Conservation (phyloP, 2,113 vertebrate genomes). For the Clinocottus analis region DNA sequence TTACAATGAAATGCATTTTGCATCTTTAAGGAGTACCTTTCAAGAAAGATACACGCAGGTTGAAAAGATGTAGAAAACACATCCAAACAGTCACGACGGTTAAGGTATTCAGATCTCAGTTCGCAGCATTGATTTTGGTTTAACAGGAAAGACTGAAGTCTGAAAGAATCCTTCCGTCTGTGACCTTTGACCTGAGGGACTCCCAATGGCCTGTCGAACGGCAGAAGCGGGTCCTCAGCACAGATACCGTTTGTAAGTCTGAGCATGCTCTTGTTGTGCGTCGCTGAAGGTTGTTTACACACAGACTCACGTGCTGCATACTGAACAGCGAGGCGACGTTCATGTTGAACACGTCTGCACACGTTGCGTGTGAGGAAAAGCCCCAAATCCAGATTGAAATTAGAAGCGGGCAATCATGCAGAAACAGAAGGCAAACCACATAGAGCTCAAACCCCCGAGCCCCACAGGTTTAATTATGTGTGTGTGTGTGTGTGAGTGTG, state of each 20-base stretch:
- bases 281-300: neutral
- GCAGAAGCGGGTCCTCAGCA: neutral
- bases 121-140: too few species aligned
- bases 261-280: neutral
- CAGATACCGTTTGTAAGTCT: neutral
- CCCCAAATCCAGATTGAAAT: constrained; percentile 49
- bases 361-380: constrained; percentile 31
- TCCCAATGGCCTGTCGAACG: neutral
- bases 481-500: neutral
- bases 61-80: too few species aligned
- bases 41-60: neutral
- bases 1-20: neutral
- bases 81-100: neutral
- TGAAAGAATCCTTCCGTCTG: neutral
- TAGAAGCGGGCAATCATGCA: constrained; percentile 28
- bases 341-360: constrained; percentile 11
- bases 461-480: constrained; percentile 52
- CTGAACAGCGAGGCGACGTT: neutral
- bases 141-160: neutral
- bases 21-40: neutral
- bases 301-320: neutral
- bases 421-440: constrained; percentile 47
- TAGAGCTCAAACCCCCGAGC: constrained; percentile 37
- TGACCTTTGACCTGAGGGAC: neutral
- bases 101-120: neutral